These are phyloP conservation scores for Peromyscus maniculatus DNA, from an alignment of 2,113 vertebrate genomes.

Conservation along the genomic window DNA sequence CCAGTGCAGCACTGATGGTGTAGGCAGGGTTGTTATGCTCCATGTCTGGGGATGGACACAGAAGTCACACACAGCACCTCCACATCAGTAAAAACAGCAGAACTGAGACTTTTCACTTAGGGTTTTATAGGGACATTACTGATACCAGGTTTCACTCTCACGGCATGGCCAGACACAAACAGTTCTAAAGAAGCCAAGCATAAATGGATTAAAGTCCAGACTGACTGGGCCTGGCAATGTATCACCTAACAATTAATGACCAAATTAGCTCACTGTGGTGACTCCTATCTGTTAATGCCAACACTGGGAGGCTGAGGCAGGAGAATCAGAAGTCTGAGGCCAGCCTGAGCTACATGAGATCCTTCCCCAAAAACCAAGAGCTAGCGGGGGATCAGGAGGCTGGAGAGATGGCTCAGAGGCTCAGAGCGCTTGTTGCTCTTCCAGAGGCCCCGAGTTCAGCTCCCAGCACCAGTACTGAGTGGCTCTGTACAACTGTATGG, in stretches of 20 bases:
- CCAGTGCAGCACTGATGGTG: constrained; percentile 97
- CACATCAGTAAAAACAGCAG: background rate
- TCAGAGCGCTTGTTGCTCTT: background rate
- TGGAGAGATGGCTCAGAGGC: background rate
- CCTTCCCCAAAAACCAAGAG: background rate
- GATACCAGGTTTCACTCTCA: background rate
- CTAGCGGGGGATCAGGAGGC: background rate
- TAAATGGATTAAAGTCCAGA: background rate
- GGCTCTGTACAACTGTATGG: background rate
- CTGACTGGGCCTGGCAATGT: background rate
- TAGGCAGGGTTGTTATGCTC: constrained; percentile 97
- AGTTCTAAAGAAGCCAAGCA: background rate
- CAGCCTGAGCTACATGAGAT: background rate
- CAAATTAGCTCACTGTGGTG: background rate
- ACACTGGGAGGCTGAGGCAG: background rate
- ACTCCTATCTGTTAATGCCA: background rate
- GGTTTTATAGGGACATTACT: background rate
- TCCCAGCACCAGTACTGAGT: background rate
- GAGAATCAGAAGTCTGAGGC: background rate
- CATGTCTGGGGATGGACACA: constrained; percentile 88
- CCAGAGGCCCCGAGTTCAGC: background rate
- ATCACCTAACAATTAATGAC: background rate
- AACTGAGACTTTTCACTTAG: constrained; percentile 34
- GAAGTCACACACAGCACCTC: constrained; percentile 18
- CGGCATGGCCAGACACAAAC: background rate